phyloP scores from a whole-genome alignment of 2,797 vertebrate genomes.

The Molossus molossus region DNA sequence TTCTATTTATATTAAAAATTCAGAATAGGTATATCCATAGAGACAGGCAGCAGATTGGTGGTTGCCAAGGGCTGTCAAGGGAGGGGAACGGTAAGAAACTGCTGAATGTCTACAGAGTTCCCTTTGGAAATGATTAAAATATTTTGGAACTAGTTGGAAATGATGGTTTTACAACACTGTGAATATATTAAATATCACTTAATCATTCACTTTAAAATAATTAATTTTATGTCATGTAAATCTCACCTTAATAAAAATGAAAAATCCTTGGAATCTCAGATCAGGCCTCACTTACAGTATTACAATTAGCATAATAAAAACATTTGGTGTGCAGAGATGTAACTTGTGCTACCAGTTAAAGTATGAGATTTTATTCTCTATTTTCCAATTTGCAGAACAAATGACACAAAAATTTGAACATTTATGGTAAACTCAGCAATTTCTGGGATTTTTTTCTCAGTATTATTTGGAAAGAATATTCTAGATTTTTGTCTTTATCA shows the following conservation, averaged over 20 bases:
- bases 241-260: not conserved
- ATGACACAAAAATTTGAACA: not conserved
- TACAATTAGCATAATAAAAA: not conserved
- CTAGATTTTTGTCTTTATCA: not conserved
- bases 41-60: not conserved
- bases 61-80: not conserved
- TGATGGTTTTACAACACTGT: not conserved
- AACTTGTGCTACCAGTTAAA: not conserved
- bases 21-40: too few relatives aligned
- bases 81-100: not conserved
- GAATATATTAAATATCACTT: not conserved
- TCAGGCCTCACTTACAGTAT: not conserved
- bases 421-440: not conserved
- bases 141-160: not conserved
- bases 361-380: not conserved
- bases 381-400: not conserved
- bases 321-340: not conserved
- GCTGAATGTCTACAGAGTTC: not conserved
- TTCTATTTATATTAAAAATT: too few relatives aligned
- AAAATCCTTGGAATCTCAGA: conserved; percentile 4
- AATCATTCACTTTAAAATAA: not conserved
- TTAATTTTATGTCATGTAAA: not conserved
- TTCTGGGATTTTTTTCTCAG: conserved; percentile 11
- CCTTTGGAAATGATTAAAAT: not conserved
- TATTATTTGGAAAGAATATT: conserved; percentile 36